Conservation (phyloP, 2,888 invertebrate genomes). For the Achlya flavicornis region DNA sequence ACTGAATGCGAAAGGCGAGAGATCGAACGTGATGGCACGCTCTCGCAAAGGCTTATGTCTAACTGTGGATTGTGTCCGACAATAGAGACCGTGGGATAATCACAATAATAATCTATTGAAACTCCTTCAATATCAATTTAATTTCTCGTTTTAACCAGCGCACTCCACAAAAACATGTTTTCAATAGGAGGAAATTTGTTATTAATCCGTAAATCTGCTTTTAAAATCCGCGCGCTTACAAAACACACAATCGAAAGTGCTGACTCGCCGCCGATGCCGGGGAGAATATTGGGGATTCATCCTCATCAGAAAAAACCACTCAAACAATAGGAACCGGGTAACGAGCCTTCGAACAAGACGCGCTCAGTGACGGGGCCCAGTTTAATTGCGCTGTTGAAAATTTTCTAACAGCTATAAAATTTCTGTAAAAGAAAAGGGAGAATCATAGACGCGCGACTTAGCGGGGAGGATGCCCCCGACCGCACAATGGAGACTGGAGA, state of each 20-base stretch:
- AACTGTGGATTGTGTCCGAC: not conserved
- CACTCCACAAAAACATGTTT: slow-evolving; percentile 11
- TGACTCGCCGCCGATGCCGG: slow-evolving; percentile 37
- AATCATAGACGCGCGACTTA: slow-evolving; percentile 16
- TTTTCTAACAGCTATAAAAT: slow-evolving; percentile 21
- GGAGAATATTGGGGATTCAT: slow-evolving; percentile 47
- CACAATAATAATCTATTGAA: not conserved
- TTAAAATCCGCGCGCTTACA: slow-evolving; percentile 10
- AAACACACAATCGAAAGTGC: slow-evolving; percentile 48
- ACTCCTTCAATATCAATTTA: not conserved
- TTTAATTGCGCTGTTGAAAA: slow-evolving; percentile 23
- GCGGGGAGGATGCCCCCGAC: slow-evolving; percentile 15
- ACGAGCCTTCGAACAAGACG: slow-evolving; percentile 32
- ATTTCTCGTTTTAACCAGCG: not conserved
- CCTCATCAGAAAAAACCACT: slow-evolving; percentile 39
- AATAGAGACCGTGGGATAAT: not conserved
- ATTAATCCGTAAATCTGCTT: slow-evolving; percentile 11
- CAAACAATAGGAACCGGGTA: slow-evolving; percentile 45
- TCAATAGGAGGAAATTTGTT: slow-evolving; percentile 1
- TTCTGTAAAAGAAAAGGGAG: slow-evolving; percentile 19
- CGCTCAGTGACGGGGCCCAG: slow-evolving; percentile 11
- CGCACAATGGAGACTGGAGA: slow-evolving; percentile 32
- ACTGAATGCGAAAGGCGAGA: slow-evolving; percentile 6
- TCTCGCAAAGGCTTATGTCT: not conserved
- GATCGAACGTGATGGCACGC: slow-evolving; percentile 9